phyloP scores from a whole-genome alignment of 2,797 vertebrate species.

The Megalops cyprinoides region DNA sequence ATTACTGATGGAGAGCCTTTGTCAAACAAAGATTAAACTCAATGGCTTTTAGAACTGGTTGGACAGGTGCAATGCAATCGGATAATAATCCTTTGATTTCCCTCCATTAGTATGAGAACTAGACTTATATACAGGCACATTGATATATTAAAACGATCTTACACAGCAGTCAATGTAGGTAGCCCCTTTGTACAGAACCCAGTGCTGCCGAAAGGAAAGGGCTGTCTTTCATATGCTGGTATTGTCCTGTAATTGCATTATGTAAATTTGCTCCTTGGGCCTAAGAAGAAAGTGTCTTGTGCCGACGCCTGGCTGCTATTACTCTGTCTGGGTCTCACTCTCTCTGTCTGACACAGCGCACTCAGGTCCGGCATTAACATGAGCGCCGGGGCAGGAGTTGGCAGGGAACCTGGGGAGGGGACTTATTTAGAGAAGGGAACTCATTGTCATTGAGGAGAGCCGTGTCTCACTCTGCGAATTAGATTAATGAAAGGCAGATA shows the following conservation, averaged over 20 bases:
- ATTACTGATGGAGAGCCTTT: neutral
- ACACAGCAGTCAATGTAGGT: neutral
- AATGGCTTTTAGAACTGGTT: too few relatives aligned
- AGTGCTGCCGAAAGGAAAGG: neutral
- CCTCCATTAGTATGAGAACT: neutral
- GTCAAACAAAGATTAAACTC: neutral
- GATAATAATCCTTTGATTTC: too few relatives aligned
- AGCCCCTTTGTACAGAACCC: neutral
- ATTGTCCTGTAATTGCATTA: constrained; percentile 6
- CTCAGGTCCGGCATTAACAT: neutral
- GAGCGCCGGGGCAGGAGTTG: neutral
- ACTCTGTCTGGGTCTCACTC: neutral
- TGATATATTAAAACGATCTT: neutral
- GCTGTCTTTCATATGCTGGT: neutral
- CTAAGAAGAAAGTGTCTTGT: neutral
- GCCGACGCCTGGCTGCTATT: neutral
- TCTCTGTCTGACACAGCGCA: too few relatives aligned
- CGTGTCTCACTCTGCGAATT: neutral
- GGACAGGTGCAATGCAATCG: too few relatives aligned
- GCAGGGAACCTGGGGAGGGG: neutral
- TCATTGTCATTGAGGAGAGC: neutral
- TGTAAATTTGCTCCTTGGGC: neutral
- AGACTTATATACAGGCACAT: neutral
- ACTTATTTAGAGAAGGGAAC: neutral
- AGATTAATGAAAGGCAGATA: constrained; percentile 28